These are phyloP conservation scores for Zapus hudsonius DNA, from an alignment of 2,113 vertebrate species.

Conservation along the genomic window DNA sequence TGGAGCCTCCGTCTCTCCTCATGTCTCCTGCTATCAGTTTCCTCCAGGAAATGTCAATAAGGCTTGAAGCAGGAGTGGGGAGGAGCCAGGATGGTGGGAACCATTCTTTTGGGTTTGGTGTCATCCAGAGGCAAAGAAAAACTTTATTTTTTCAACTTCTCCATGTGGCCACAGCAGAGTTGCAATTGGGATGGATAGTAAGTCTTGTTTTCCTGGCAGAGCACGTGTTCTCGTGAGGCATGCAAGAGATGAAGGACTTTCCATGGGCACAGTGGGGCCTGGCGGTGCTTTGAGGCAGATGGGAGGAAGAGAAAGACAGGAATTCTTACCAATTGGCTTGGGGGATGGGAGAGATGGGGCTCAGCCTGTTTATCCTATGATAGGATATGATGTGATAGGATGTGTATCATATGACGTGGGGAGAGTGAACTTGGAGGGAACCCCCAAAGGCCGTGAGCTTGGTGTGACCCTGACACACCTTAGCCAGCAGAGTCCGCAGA, in stretches of 20 bases:
- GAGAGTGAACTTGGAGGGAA: not conserved
- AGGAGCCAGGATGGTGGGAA: not conserved
- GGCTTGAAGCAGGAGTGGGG: too few species aligned
- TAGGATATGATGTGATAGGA: not conserved
- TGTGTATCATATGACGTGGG: not conserved
- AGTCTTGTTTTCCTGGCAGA: not conserved
- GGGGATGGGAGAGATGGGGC: not conserved
- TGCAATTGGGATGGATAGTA: not conserved
- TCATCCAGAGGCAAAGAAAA: not conserved
- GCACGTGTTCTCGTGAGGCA: not conserved
- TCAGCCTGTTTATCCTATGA: not conserved
- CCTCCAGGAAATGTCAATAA: not conserved
- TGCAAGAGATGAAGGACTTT: not conserved
- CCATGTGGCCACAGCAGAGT: not conserved
- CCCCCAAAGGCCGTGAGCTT: not conserved
- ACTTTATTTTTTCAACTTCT: not conserved
- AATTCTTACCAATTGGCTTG: rapidly evolving
- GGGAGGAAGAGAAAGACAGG: not conserved
- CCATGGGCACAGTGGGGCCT: rapidly evolving
- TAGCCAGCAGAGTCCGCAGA: not conserved
- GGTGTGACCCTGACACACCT: not conserved
- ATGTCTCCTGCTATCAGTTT: not conserved
- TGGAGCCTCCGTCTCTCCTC: not conserved
- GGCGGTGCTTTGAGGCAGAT: not conserved
- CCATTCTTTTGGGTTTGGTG: not conserved